Evolutionary conservation across 1,140 invertebrate genomes (phyloP), one percentile per base, ranked within the genome.

Genomic region (Drosophila triauraria): DNA sequence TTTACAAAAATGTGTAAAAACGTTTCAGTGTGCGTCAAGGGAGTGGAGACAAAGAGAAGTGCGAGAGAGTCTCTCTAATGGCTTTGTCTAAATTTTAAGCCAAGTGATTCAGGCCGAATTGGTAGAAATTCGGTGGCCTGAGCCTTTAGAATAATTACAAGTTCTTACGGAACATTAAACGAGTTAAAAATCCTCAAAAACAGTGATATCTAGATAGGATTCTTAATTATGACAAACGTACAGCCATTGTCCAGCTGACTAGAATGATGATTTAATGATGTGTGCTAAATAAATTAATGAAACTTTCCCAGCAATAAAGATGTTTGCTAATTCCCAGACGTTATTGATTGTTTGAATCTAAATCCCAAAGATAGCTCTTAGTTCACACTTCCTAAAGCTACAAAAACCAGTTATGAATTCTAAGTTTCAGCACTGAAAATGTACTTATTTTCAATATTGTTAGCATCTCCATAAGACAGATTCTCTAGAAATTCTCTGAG

Each of bases 1-100:
- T 65, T 51, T 53, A 67, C 65, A 71, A 59, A 67, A 59, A 67
- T 57, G 27, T 32, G 46, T 58, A 40, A 57, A 67, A 65, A 50
- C 53, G 57, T 25, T 42, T 30, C 3, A n/a, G 6, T 35, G 17
- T 27, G 47, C 47, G 50, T 47, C 50, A 47, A 54, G 62, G 51
- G 32, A 40, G 40, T 43, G 15, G 32, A 71, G 50, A 47, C 57
- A 75, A 70, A 23, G 43, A 59, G 47, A 72, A 42, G 51, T 59
- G 67, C 67, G 35, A 48, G 27, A 35, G 32, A 15, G 30, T 58
- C 46, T 42, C 20, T 59, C 43, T 50, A 59, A 71, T 72, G 53
- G 38, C 53, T 72, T 72, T 72, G 53, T 72, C 56, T 71, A 7
- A 42, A 8, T n/a, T 13, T 50, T 40, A n/a, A 53, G 27, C 17